phyloP scores from a whole-genome alignment of 1,140 invertebrate genomes.

The Portunus trituberculatus region DNA sequence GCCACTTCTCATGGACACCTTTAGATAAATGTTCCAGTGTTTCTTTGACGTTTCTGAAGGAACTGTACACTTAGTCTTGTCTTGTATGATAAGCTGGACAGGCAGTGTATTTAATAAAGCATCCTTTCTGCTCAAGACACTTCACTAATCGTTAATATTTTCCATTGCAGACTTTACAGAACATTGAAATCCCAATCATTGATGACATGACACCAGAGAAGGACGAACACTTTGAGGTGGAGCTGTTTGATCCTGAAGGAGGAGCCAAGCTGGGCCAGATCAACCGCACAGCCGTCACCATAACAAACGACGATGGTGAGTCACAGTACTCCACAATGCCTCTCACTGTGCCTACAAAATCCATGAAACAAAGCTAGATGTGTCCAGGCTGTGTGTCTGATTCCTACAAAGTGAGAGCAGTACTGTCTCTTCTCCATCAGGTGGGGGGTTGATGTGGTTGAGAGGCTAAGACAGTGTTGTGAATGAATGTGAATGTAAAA shows the following conservation, averaged over 20 bases:
- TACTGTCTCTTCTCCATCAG: no score
- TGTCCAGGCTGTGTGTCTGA: no score
- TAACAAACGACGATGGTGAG: constrained; percentile 86
- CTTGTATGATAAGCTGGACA: no score
- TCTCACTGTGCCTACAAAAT: no score
- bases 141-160: not conserved
- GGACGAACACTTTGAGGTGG: constrained; percentile 86
- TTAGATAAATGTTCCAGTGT: not conserved
- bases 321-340: no score
- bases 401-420: no score
- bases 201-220: constrained; percentile 85
- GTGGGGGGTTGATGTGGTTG: no score
- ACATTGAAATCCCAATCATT: constrained; percentile 84
- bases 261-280: constrained; percentile 84
- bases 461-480: no score
- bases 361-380: no score
- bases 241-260: constrained; percentile 82
- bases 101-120: not conserved
- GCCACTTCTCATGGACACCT: not conserved
- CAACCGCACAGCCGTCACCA: constrained; percentile 85
- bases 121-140: not conserved
- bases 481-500: no score
- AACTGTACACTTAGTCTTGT: not conserved
- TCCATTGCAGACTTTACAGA: constrained; percentile 78
- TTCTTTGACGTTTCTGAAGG: not conserved